Percentiles rank a stretch among this genome's conserved stretches.
phyloP scores from a whole-genome alignment of 2,113 vertebrate species.

The Oreocharis arfaki region DNA sequence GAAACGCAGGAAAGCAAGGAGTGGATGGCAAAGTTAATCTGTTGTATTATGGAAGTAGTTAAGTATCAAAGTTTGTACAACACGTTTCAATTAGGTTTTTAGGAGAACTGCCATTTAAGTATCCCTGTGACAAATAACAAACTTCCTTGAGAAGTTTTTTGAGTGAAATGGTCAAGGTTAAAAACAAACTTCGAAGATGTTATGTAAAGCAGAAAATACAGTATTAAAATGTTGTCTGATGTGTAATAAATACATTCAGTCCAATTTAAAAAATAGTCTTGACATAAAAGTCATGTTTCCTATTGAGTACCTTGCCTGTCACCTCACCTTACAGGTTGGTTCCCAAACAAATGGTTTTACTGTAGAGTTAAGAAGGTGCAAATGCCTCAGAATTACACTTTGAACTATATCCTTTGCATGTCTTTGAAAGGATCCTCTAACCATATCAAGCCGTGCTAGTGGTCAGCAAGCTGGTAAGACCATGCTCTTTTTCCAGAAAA shows the following conservation, averaged over 20 bases:
- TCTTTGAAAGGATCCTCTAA: not conserved
- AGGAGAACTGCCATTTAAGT: not conserved
- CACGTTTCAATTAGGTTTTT: not conserved
- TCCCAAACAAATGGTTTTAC: not conserved
- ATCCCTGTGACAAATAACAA: not conserved
- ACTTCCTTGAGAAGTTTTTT: not conserved
- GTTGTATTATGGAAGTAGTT: conserved; percentile 40
- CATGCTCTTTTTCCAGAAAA: not conserved
- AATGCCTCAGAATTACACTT: not conserved
- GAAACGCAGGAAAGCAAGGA: conserved; percentile 35
- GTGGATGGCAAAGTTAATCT: conserved; percentile 66
- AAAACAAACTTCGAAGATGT: not conserved
- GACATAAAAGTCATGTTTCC: not conserved
- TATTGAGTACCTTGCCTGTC: not conserved
- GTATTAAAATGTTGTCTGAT: not conserved
- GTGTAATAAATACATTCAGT: not conserved
- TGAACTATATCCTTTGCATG: not conserved
- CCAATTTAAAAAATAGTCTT: not conserved
- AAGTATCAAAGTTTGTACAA: not conserved
- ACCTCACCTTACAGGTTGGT: not conserved
- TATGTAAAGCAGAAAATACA: not conserved
- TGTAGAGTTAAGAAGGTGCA: not conserved
- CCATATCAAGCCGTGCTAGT: not conserved
- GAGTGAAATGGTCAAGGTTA: not conserved
- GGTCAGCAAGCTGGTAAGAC: conserved; percentile 16